Conservation (phyloP, 1,140 invertebrate genomes). For the Brachionus asplanchnoidis region DNA sequence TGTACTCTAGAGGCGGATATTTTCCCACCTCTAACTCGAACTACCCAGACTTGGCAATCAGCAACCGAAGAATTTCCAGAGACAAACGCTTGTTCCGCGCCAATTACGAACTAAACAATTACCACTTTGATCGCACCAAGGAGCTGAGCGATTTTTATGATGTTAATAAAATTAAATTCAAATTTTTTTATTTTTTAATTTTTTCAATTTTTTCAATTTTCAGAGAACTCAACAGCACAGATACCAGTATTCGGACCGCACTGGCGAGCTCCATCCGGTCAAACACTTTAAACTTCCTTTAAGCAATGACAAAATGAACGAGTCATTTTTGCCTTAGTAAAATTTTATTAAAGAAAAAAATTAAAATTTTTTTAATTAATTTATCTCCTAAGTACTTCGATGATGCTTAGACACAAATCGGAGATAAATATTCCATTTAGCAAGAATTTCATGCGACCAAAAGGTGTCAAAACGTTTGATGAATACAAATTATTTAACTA, state of each 20-base stretch:
- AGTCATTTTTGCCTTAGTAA: conserved; percentile 36
- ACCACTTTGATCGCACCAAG: conserved; percentile 54
- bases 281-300: conserved; percentile 52
- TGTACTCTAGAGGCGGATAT: conserved; percentile 48
- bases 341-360: not conserved
- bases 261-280: conserved; percentile 49
- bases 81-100: conserved; percentile 52
- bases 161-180: conserved; percentile 44
- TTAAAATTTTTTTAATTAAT: not conserved
- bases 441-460: conserved; percentile 34
- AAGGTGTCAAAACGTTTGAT: conserved; percentile 18
- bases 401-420: conserved; percentile 27
- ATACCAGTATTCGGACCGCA: conserved; percentile 54
- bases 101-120: conserved; percentile 52
- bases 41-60: conserved; percentile 53
- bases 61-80: conserved; percentile 49
- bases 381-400: not conserved
- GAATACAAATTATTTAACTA: conserved; percentile 25
- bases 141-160: conserved; percentile 50
- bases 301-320: conserved; percentile 33
- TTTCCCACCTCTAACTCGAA: conserved; percentile 56
- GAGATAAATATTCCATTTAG: conserved; percentile 33
- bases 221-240: conserved; percentile 53
- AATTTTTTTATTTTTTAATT: not conserved
- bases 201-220: conserved; percentile 45